phyloP scores from a whole-genome alignment of 2,113 vertebrate genomes.

The Coregonus clupeaformis region DNA sequence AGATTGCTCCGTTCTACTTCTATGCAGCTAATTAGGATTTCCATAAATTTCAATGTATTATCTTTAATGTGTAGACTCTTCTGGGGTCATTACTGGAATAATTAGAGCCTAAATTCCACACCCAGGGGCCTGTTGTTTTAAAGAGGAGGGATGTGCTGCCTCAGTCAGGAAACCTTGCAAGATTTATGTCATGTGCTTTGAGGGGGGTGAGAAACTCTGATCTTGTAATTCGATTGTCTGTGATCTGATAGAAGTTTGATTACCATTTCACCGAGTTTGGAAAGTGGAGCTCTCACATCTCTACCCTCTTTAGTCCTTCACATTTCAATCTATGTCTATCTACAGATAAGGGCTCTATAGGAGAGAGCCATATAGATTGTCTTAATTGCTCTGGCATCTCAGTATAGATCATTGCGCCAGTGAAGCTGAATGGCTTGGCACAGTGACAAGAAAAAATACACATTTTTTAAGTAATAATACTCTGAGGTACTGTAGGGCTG shows the following conservation, averaged over 20 bases:
- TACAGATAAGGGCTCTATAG: neutral
- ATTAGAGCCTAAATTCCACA: conserved; percentile 64
- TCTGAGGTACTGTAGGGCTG: too few species aligned
- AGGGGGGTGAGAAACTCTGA: neutral
- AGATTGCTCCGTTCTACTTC: conserved; percentile 63
- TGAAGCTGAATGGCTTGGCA: too few species aligned
- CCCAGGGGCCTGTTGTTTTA: conserved; percentile 53
- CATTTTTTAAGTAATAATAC: too few species aligned
- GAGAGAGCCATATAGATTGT: too few species aligned
- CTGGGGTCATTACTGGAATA: conserved; percentile 69
- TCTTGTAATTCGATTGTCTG: too few species aligned
- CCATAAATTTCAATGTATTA: conserved; percentile 74
- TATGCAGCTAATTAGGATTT: conserved; percentile 72
- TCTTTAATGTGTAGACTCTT: conserved; percentile 72
- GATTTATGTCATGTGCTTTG: neutral
- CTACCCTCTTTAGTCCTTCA: neutral
- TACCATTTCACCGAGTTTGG: too few species aligned
- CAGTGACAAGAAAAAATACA: too few species aligned
- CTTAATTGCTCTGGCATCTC: too few species aligned
- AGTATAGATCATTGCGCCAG: too few species aligned
- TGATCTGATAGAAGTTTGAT: too few species aligned
- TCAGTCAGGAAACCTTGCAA: neutral
- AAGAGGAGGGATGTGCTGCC: conserved; percentile 36
- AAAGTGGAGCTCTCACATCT: neutral
- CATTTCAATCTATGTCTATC: neutral